These are phyloP conservation scores for Gonioctena quinquepunctata DNA, from an alignment of 1,140 invertebrate species.

Conservation along the genomic window DNA sequence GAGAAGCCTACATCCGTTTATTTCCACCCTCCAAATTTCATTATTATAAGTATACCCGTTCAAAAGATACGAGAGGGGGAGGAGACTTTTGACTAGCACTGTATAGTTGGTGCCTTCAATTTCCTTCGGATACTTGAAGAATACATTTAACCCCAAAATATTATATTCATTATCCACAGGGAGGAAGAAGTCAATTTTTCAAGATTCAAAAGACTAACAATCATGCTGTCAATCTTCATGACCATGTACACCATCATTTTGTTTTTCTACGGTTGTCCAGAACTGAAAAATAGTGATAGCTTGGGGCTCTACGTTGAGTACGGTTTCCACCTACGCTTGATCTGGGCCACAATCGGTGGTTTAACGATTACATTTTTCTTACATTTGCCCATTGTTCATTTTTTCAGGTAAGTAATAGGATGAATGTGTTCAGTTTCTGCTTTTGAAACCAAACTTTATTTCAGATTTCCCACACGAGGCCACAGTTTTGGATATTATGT, in stretches of 20 bases:
- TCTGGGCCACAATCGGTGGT: constrained; percentile 21
- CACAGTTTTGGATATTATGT: no score
- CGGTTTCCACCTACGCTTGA: constrained; percentile 16
- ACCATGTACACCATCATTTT: constrained; percentile 25
- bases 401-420: constrained; percentile 8
- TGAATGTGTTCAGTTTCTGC: not conserved
- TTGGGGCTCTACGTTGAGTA: constrained; percentile 20
- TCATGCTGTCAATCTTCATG: constrained; percentile 30
- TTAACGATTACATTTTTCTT: constrained; percentile 21
- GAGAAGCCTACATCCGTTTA: no score
- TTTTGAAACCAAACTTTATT: not conserved
- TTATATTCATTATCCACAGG: no score
- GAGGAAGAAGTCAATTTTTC: constrained; percentile 18
- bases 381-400: constrained; percentile 21
- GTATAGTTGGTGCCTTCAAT: no score
- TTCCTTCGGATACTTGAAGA: no score
- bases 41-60: no score
- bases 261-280: constrained; percentile 25
- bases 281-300: constrained; percentile 25
- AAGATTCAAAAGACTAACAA: constrained; percentile 21
- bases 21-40: no score
- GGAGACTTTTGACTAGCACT: no score
- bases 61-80: no score
- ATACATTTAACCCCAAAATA: no score
- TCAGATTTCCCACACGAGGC: no score